Percentiles rank a stretch among this genome's conserved stretches.
phyloP scores from a whole-genome alignment of 2,113 vertebrate genomes.

The Anolis sagrei region DNA sequence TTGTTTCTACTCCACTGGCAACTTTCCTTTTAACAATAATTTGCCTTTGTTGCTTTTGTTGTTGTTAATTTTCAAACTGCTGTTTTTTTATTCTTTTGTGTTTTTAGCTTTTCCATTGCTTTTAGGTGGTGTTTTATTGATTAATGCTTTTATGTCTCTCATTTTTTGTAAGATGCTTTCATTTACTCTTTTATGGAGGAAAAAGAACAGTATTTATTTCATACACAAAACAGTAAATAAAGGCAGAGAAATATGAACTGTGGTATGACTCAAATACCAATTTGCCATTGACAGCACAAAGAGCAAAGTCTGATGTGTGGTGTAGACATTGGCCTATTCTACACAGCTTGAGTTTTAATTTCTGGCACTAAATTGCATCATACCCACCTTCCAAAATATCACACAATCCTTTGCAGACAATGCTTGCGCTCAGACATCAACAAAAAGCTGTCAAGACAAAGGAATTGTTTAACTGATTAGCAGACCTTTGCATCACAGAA shows the following conservation, averaged over 20 bases:
- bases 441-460: neutral
- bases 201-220: neutral
- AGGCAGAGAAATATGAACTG: neutral
- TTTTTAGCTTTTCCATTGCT: neutral
- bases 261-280: neutral
- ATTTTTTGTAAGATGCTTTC: neutral
- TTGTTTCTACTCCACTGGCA: neutral
- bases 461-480: neutral
- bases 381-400: neutral
- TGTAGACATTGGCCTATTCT: neutral
- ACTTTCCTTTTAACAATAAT: neutral
- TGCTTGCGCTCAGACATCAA: neutral
- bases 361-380: neutral
- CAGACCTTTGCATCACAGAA: neutral
- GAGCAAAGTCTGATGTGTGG: neutral
- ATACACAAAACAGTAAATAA: neutral
- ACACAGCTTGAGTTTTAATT: neutral
- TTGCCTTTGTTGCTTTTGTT: neutral
- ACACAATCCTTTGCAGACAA: neutral
- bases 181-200: neutral
- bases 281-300: neutral
- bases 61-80: neutral
- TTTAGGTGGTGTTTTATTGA: neutral
- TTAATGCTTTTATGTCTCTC: neutral
- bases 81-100: neutral